Evolutionary conservation across 2,888 invertebrate genomes (phyloP), one percentile per base, ranked within the genome.

Genomic region (Vannuccia rotundouncinata): DNA sequence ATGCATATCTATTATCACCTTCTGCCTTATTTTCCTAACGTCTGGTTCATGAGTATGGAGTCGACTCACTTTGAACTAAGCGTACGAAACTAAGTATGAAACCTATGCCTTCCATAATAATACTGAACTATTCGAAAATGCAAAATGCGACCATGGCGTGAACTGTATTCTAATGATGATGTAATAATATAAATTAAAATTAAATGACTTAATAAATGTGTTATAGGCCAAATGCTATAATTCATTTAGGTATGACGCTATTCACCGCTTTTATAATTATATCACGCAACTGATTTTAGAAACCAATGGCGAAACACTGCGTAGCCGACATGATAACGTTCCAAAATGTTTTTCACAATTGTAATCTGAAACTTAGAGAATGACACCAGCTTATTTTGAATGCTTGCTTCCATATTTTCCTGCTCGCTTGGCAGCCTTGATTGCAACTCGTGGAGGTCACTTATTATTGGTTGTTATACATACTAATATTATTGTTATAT

Each of bases 71-170:
- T 66, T 66, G 66, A 66, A 66, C 66, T 5, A 66, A 66, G 10
- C 66, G 25, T n/a, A n/a, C n/a, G n/a, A n/a, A n/a, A 66, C 66
- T 66, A 22, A 22, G 22, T 66, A 22, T 22, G 66, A n/a, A 66
- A 66, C 66, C 22, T 66, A 66, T 66, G 66, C 25, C 66, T 66
- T 66, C 66, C 66, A 66, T 66, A 66, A 22, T 66, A 66, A 66
- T 66, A 66, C 66, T 66, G 66, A 66, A 22, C 66, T 66, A 66
- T 66, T 66, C 66, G 25, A 66, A 45, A n/a, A n/a, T n/a, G n/a
- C n/a, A n/a, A n/a, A n/a, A n/a, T n/a, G n/a, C n/a, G n/a, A n/a
- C n/a, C n/a, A n/a, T n/a, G n/a, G n/a, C n/a, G n/a, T n/a, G n/a
- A n/a, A n/a, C n/a, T n/a, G n/a, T n/a, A n/a, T n/a, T n/a, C n/a